A percentile compares a stretch with the other conserved stretches of the same genome.
Evolutionary conservation across 1,140 invertebrate species (phyloP).

Genomic region (Lutraria rhynchaena): DNA sequence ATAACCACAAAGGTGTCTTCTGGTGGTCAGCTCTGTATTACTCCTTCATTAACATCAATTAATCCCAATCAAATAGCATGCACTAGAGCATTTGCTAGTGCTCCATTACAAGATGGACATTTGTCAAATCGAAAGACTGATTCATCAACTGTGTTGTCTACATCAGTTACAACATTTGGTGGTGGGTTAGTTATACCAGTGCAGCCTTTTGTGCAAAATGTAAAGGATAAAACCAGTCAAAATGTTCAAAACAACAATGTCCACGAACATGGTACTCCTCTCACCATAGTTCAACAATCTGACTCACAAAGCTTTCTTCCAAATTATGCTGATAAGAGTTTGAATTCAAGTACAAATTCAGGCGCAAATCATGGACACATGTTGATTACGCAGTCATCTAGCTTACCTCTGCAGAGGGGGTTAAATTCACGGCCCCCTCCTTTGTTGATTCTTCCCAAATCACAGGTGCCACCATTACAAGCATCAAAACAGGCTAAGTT

Average conservation of each 20-base stretch:
- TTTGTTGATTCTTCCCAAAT: slow-evolving; percentile 12
- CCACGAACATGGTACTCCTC: not conserved
- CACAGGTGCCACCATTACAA: not conserved
- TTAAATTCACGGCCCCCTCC: slow-evolving; percentile 6
- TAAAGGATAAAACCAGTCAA: too few relatives aligned
- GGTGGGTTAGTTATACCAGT: slow-evolving; percentile 34
- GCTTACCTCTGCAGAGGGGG: not conserved
- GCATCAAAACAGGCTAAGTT: too few relatives aligned
- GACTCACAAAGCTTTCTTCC: not conserved
- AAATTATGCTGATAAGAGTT: not conserved
- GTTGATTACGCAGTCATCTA: not conserved
- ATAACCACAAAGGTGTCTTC: too few relatives aligned
- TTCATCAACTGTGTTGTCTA: not conserved
- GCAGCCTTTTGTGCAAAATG: slow-evolving; percentile 34
- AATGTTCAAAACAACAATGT: too few relatives aligned
- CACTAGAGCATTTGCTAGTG: too few relatives aligned
- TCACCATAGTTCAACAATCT: not conserved
- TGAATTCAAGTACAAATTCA: too few relatives aligned
- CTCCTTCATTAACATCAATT: too few relatives aligned
- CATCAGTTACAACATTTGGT: not conserved
- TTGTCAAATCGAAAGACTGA: not conserved
- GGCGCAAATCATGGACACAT: not conserved
- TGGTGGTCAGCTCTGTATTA: too few relatives aligned
- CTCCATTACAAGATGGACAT: too few relatives aligned
- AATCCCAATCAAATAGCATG: too few relatives aligned